These are phyloP conservation scores for Trogon melanurus DNA, from an alignment of 2,113 vertebrate genomes.

Conservation along the genomic window DNA sequence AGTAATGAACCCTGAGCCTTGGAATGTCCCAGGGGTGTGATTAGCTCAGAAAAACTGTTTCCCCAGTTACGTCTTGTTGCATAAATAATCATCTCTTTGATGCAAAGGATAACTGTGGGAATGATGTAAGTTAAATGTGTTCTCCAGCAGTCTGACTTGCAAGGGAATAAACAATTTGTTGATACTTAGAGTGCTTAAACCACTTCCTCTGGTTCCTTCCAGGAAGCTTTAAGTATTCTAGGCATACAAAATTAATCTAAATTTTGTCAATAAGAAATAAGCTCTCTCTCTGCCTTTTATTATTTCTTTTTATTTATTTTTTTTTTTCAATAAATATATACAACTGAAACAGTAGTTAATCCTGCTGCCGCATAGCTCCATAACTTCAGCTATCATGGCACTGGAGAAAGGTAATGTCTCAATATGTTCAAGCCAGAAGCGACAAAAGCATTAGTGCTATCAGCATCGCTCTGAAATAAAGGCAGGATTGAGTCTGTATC, in stretches of 20 bases:
- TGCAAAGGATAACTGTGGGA: slow-evolving; percentile 50
- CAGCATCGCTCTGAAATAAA: background rate
- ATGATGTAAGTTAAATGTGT: slow-evolving; percentile 62
- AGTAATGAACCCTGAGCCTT: slow-evolving; percentile 60
- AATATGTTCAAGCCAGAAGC: background rate
- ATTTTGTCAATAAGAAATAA: background rate
- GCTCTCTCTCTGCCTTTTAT: background rate
- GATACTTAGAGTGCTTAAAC: slow-evolving; percentile 18
- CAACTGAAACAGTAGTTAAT: background rate
- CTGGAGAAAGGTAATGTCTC: background rate
- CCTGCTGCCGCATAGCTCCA: background rate
- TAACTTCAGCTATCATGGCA: background rate
- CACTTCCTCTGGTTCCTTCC: slow-evolving; percentile 13
- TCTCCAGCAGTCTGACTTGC: slow-evolving; percentile 60
- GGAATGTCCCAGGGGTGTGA: slow-evolving; percentile 62
- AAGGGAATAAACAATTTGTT: slow-evolving; percentile 61
- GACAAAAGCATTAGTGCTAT: background rate
- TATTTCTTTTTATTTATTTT: background rate
- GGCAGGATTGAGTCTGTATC: background rate
- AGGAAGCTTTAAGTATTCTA: slow-evolving; percentile 3
- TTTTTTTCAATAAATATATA: background rate
- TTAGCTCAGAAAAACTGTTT: slow-evolving; percentile 65
- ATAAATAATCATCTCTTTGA: slow-evolving; percentile 73
- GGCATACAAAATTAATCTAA: background rate
- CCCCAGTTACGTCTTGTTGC: slow-evolving; percentile 54